Percentiles rank a stretch among this genome's conserved stretches.
Evolutionary conservation across 2,113 vertebrate species (phyloP).

Genomic region (Proteles cristata): DNA sequence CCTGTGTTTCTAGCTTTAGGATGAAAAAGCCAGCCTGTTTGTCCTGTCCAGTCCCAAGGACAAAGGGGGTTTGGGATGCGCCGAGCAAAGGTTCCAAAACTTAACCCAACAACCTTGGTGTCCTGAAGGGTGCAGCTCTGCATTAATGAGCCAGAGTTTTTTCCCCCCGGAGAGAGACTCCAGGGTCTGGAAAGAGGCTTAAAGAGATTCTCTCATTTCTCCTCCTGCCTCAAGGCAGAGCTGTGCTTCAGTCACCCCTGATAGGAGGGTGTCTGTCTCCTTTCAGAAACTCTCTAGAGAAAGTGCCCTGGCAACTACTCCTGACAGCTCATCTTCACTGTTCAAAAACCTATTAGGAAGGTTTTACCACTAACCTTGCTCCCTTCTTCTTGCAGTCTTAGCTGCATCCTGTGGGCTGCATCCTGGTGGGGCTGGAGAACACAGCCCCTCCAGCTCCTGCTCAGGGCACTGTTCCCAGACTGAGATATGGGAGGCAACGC

Average conservation of each 20-base stretch:
- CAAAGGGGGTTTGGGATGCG: slow-evolving; percentile 39
- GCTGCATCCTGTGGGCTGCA: not conserved
- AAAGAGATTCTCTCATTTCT: slow-evolving; percentile 55
- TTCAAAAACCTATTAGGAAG: slow-evolving; percentile 68
- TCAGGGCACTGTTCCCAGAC: not conserved
- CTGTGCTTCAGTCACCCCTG: slow-evolving; percentile 45
- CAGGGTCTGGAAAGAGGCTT: slow-evolving; percentile 5
- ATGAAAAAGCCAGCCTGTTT: not conserved
- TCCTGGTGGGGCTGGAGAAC: not conserved
- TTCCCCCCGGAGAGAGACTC: slow-evolving; percentile 14
- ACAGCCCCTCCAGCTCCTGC: not conserved
- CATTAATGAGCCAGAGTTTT: slow-evolving; percentile 15
- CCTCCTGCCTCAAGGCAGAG: slow-evolving; percentile 32
- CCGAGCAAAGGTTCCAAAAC: not conserved
- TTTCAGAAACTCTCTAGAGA: slow-evolving; percentile 65
- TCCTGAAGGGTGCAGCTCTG: not conserved
- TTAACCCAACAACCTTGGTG: not conserved
- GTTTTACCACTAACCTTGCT: slow-evolving; percentile 33
- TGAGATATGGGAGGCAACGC: not conserved
- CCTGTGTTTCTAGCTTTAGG: not conserved
- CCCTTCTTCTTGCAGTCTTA: not conserved
- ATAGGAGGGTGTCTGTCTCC: slow-evolving; percentile 59
- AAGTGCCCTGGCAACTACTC: slow-evolving; percentile 48
- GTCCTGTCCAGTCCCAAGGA: not conserved
- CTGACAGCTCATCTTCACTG: slow-evolving; percentile 73